Percentiles rank a stretch among this genome's conserved stretches.
These are phyloP conservation scores for Periophthalmus magnuspinnatus DNA, from an alignment of 2,797 vertebrate genomes.

Conservation along the genomic window DNA sequence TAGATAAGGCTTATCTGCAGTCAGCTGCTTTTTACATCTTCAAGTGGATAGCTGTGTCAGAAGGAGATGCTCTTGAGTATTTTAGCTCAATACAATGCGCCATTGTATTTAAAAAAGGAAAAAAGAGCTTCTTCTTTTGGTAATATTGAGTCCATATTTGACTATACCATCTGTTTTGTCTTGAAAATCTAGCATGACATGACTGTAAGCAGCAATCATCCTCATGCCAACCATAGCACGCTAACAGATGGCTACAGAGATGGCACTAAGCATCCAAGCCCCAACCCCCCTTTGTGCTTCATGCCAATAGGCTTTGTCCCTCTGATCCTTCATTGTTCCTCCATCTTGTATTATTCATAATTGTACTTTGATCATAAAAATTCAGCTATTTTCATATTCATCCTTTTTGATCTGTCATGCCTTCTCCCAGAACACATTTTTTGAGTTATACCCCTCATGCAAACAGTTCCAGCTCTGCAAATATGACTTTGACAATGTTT, in stretches of 20 bases:
- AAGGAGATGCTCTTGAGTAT: background rate
- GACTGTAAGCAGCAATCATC: slow-evolving; percentile 50
- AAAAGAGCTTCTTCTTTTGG: background rate
- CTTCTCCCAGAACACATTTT: slow-evolving; percentile 20
- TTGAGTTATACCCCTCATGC: slow-evolving; percentile 29
- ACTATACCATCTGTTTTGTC: slow-evolving; percentile 32
- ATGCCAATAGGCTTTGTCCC: slow-evolving; percentile 30
- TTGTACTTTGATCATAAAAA: slow-evolving; percentile 7
- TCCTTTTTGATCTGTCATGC: slow-evolving; percentile 2
- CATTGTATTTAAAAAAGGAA: slow-evolving; percentile 2
- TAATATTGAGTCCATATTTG: slow-evolving; percentile 17
- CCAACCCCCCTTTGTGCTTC: slow-evolving; percentile 25
- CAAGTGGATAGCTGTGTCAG: slow-evolving; percentile 25
- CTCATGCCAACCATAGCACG: slow-evolving; percentile 59
- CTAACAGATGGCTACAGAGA: slow-evolving; percentile 67
- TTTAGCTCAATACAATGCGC: slow-evolving; percentile 3
- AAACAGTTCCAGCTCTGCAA: slow-evolving; percentile 23
- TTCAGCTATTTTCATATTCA: slow-evolving; percentile 10
- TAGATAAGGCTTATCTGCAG: slow-evolving; percentile 52
- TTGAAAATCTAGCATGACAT: slow-evolving; percentile 60
- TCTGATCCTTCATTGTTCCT: slow-evolving; percentile 25
- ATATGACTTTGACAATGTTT: slow-evolving; percentile 32
- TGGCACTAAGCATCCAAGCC: slow-evolving; percentile 48
- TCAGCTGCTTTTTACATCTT: slow-evolving; percentile 45
- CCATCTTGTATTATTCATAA: slow-evolving; percentile 16